A percentile compares a stretch with the other conserved stretches of the same genome.
phyloP scores from a whole-genome alignment of 2,888 invertebrate genomes.

The Chrysopilus asiliformis region DNA sequence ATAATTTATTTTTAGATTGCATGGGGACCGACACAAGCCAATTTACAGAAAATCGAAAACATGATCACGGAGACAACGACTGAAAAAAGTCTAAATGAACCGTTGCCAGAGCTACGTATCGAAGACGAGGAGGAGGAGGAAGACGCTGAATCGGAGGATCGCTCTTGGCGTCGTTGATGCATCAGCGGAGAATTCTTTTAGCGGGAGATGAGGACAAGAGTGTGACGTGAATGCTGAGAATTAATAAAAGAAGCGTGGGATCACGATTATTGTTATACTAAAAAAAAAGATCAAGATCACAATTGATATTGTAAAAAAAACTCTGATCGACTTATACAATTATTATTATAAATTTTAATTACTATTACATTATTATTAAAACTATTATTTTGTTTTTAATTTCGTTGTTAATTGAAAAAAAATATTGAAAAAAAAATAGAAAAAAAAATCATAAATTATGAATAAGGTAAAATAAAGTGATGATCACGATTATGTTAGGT shows the following conservation, averaged over 20 bases:
- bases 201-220: too few species aligned
- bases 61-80: conserved; percentile 16
- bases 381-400: conserved; percentile 3
- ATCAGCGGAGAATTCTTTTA: too few species aligned
- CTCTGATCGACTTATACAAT: too few species aligned
- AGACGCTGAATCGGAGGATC: conserved; percentile 66
- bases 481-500: too few species aligned
- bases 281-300: too few species aligned
- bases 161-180: conserved; percentile 88
- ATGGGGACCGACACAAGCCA: conserved; percentile 12
- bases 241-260: too few species aligned
- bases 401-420: too few species aligned
- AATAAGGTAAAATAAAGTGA: conserved; percentile 1
- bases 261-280: too few species aligned
- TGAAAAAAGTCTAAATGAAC: conserved; percentile 32
- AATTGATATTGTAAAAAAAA: too few species aligned
- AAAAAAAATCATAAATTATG: conserved; percentile 1
- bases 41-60: conserved; percentile 8
- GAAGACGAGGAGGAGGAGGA: conserved; percentile 80
- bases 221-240: too few species aligned
- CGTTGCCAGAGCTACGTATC: conserved; percentile 51
- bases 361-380: too few species aligned
- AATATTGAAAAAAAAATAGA: background rate
- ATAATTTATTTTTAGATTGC: conserved; percentile 11
- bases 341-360: too few species aligned